Evolutionary conservation across 2,113 vertebrate species (phyloP).

Genomic region (Rattus rattus): DNA sequence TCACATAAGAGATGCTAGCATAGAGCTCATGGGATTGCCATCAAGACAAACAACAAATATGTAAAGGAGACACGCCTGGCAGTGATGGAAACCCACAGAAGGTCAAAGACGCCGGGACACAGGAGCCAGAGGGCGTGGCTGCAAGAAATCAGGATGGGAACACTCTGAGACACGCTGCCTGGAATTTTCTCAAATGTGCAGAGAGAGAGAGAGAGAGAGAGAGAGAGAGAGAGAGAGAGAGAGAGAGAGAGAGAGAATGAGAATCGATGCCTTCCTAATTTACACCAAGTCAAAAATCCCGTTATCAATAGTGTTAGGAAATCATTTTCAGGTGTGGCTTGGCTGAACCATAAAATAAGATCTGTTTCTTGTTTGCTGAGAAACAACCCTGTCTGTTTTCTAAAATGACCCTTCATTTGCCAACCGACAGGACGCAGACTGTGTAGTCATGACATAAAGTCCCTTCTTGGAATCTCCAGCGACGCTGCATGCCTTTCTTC

Average conservation of each 20-base stretch:
- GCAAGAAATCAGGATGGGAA: neutral
- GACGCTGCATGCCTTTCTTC: neutral
- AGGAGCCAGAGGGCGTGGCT: accelerated
- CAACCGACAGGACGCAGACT: accelerated
- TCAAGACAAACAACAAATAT: neutral
- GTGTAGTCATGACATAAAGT: no score
- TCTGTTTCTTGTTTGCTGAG: neutral
- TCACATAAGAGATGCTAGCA: neutral
- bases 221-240: no score
- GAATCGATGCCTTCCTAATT: neutral
- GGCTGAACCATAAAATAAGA: neutral
- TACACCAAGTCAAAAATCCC: neutral
- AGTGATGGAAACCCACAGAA: no score
- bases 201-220: no score
- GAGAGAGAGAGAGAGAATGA: no score
- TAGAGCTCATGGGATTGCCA: neutral
- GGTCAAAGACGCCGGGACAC: accelerated
- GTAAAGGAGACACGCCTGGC: neutral
- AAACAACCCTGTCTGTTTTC: neutral
- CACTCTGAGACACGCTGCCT: accelerated
- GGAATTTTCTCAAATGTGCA: no score
- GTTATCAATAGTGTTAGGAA: neutral
- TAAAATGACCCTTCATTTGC: neutral
- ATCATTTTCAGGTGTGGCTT: neutral
- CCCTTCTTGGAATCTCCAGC: neutral